Percentiles rank a stretch among this genome's conserved stretches.
These are phyloP conservation scores for Drosophila repleta DNA, from an alignment of 1,140 invertebrate genomes.

Conservation along the genomic window DNA sequence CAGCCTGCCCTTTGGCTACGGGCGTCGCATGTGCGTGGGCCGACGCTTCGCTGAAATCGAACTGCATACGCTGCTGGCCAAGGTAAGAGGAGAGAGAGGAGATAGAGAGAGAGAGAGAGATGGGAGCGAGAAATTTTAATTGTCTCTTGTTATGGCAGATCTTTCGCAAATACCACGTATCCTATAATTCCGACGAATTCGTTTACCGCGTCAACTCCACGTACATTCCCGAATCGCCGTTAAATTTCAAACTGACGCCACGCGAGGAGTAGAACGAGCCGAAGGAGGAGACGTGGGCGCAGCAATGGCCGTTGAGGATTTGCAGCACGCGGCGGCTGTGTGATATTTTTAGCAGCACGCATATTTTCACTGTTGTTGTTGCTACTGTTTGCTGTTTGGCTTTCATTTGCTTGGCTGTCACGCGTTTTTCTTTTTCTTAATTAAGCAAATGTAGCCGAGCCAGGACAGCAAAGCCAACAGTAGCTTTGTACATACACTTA, in stretches of 20 bases:
- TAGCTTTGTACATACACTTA: conserved; percentile 12
- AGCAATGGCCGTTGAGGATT: background rate
- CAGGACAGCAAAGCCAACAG: too few species aligned
- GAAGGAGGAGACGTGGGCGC: background rate
- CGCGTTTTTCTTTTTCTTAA: conserved; percentile 45
- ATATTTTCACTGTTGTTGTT: background rate
- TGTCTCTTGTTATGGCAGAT: conserved; percentile 84
- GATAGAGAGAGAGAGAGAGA: too few species aligned
- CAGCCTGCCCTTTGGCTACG: conserved; percentile 92
- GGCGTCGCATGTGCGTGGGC: conserved; percentile 92
- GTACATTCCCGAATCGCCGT: conserved; percentile 88
- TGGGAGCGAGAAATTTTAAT: background rate
- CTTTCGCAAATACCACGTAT: conserved; percentile 88
- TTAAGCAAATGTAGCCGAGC: conserved; percentile 66
- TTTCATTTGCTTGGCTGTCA: conserved; percentile 15
- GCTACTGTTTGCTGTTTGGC: conserved; percentile 15
- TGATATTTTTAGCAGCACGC: conserved; percentile 63
- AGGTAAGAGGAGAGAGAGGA: conserved; percentile 48
- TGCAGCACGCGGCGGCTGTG: conserved; percentile 58
- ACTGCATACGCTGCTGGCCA: conserved; percentile 89
- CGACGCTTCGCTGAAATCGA: conserved; percentile 92
- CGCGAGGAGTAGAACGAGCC: conserved; percentile 55
- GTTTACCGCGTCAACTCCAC: conserved; percentile 89
- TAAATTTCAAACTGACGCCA: conserved; percentile 86
- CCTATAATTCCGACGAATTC: conserved; percentile 87